Evolutionary conservation across 1,140 invertebrate genomes (phyloP).

Genomic region (Pemphigus obesinymphae): DNA sequence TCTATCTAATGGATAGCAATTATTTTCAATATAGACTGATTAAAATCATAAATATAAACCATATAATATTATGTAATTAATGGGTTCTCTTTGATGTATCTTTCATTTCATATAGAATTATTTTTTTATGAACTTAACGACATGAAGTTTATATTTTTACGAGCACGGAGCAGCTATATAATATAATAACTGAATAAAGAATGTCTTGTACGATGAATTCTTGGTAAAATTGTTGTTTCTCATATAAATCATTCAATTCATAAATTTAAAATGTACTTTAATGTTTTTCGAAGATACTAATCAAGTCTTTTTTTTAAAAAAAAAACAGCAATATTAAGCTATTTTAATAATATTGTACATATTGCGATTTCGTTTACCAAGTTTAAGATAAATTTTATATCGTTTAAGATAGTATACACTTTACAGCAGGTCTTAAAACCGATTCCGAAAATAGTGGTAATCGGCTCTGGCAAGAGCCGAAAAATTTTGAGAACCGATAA

Average conservation of each 20-base stretch:
- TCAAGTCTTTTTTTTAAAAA: too few species aligned
- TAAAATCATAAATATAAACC: background rate
- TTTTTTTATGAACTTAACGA: background rate
- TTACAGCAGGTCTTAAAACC: too few species aligned
- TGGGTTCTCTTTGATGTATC: background rate
- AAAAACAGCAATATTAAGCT: too few species aligned
- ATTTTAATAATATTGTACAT: too few species aligned
- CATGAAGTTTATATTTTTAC: background rate
- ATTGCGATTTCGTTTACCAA: too few species aligned
- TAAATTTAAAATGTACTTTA: background rate
- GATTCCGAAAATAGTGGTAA: too few species aligned
- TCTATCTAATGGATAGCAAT: background rate
- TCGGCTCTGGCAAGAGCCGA: too few species aligned
- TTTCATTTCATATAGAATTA: background rate
- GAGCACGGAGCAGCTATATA: too few species aligned
- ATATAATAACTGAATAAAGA: background rate
- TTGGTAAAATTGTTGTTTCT: background rate
- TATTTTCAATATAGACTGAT: background rate
- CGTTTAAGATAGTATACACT: too few species aligned
- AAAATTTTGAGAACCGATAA: too few species aligned
- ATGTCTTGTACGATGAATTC: background rate
- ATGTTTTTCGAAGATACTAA: background rate
- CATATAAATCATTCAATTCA: background rate
- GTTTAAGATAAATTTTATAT: too few species aligned
- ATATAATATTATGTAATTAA: background rate